Conservation (phyloP, 1,140 invertebrate genomes). For the Drosophila trapezifrons region DNA sequence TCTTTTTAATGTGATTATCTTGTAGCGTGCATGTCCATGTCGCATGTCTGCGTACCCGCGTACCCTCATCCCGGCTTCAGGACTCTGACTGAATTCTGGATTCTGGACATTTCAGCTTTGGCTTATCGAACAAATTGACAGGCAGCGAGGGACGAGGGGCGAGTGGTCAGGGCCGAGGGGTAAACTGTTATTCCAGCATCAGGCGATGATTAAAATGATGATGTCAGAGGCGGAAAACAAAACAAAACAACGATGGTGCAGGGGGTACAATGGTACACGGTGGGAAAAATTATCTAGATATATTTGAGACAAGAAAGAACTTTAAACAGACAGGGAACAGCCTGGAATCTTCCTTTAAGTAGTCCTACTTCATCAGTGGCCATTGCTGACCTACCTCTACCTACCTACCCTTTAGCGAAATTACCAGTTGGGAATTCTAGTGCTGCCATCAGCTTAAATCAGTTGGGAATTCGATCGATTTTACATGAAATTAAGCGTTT, state of each 20-base stretch:
- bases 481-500: too few species aligned
- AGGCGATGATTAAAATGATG: conserved; percentile 78
- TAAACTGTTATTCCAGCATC: conserved; percentile 50
- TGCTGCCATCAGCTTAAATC: too few species aligned
- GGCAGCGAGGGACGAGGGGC: conserved; percentile 23
- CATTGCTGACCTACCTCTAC: too few species aligned
- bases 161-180: conserved; percentile 16
- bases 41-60: conserved; percentile 53
- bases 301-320: not conserved
- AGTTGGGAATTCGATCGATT: too few species aligned
- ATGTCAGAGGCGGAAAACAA: conserved; percentile 65
- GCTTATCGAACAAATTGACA: conserved; percentile 79
- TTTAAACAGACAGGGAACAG: not conserved
- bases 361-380: too few species aligned
- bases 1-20: conserved; percentile 83
- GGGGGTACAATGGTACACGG: not conserved
- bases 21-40: conserved; percentile 79
- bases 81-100: conserved; percentile 10
- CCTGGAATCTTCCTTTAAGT: not conserved
- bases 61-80: conserved; percentile 1
- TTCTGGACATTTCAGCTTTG: conserved; percentile 44
- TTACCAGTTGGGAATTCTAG: too few species aligned
- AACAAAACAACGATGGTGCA: conserved; percentile 50
- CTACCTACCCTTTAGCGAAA: too few species aligned
- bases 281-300: not conserved